Percentiles rank a stretch among this genome's conserved stretches.
Evolutionary conservation across 2,888 invertebrate genomes (phyloP).

Genomic region (Crioceris asparagi): DNA sequence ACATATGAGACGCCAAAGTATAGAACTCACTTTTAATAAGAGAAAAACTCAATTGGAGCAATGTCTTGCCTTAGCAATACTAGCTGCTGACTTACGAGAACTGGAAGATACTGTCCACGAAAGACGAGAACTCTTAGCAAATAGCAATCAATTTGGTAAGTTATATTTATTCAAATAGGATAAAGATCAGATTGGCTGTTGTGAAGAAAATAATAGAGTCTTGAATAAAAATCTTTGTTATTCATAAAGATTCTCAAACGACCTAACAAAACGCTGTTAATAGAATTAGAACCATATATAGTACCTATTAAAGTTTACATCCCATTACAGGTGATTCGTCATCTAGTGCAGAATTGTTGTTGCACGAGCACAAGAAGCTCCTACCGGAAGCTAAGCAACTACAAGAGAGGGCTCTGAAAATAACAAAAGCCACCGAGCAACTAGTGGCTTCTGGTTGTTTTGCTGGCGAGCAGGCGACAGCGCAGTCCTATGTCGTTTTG

Average conservation of each 20-base stretch:
- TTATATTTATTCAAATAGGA: too few species aligned
- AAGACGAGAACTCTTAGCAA: slow-evolving; percentile 44
- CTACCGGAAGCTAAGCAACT: slow-evolving; percentile 61
- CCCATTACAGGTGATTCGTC: slow-evolving; percentile 58
- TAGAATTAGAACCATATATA: too few species aligned
- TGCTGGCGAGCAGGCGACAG: slow-evolving; percentile 56
- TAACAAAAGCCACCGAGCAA: slow-evolving; percentile 68
- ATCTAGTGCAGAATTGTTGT: slow-evolving; percentile 53
- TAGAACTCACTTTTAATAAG: slow-evolving; percentile 58
- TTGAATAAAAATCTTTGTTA: too few species aligned
- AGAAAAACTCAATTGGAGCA: slow-evolving; percentile 69
- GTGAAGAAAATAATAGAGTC: too few species aligned
- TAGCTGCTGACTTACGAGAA: slow-evolving; percentile 60
- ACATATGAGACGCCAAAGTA: slow-evolving; percentile 60
- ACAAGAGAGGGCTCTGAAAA: slow-evolving; percentile 64
- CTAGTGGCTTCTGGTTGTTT: slow-evolving; percentile 59
- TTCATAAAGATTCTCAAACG: too few species aligned
- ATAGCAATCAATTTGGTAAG: slow-evolving; percentile 48
- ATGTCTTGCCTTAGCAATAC: slow-evolving; percentile 59
- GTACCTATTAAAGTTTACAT: too few species aligned
- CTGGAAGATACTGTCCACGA: slow-evolving; percentile 49
- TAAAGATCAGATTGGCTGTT: not conserved
- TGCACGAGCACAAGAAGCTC: slow-evolving; percentile 58
- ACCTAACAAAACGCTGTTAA: too few species aligned
- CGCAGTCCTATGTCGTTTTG: slow-evolving; percentile 55